phyloP scores from a whole-genome alignment of 2,888 invertebrate genomes.

The Sarcophaga carnaria region DNA sequence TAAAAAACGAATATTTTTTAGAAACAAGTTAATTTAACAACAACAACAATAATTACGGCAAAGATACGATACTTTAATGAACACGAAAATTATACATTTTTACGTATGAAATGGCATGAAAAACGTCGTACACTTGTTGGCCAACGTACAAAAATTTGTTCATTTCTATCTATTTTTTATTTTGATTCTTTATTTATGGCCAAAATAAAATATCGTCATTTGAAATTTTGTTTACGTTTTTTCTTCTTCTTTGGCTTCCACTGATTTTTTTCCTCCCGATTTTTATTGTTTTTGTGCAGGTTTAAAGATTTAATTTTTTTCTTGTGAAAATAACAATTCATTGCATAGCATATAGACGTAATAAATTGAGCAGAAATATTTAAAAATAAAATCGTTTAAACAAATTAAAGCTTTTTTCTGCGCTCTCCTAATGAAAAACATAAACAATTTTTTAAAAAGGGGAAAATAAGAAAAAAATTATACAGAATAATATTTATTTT shows the following conservation, averaged over 20 bases:
- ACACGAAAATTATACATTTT: constrained; percentile 13
- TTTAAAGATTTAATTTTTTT: neutral
- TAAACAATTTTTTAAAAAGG: constrained; percentile 44
- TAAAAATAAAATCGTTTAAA: constrained; percentile 45
- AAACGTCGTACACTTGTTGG: constrained; percentile 53
- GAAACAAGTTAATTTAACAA: too few species aligned
- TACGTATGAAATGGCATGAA: constrained; percentile 25
- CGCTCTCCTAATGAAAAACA: constrained; percentile 18
- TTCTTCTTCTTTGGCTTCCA: constrained; percentile 5
- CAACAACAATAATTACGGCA: too few species aligned
- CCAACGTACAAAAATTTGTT: constrained; percentile 42
- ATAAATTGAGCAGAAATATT: constrained; percentile 30
- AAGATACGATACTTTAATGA: too few species aligned
- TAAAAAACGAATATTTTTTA: neutral
- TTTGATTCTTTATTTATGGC: neutral
- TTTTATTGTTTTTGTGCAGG: constrained; percentile 1
- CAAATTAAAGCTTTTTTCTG: constrained; percentile 46
- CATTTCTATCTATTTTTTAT: neutral
- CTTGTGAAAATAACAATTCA: constrained; percentile 37
- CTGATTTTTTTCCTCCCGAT: neutral
- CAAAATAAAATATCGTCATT: constrained; percentile 60
- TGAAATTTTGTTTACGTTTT: constrained; percentile 62
- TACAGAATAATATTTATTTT: constrained; percentile 30
- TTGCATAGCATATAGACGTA: neutral
- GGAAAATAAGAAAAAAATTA: constrained; percentile 12